Base-by-base conservation (phyloP, 2,888 invertebrate species). In the Cataglyphis livida region DNA sequence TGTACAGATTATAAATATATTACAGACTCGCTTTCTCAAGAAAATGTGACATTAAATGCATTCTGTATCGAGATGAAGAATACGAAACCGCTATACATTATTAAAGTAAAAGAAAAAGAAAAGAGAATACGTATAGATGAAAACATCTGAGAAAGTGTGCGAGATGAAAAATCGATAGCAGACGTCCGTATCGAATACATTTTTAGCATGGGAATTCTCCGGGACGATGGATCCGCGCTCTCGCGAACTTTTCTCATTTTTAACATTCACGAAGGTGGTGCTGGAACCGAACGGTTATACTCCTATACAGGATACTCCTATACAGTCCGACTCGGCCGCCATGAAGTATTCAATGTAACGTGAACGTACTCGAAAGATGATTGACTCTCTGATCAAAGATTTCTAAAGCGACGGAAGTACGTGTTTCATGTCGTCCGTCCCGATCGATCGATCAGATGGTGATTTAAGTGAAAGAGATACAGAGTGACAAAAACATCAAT, bases 321-420 rank as follows among this genome's bases (percentile, higher is more conserved):
- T 57, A 64, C 57, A 38, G 21, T 25, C 59, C 44, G 21, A 44
- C 51, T 59, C 48, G 74, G 51, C n/a, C 48, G 18, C 18, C 35
- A 82, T 82, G 1, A 84, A 84, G 38, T 84, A 84, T 84, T 84
- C 84, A 82, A 35, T 38, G 5, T 54, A 65, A 32, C 66, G 28
- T 35, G 54, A 62, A 75, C 44, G 41, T 59, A 48, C 65, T 61
- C 51, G n/a, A 82, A 73, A n/a, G 61, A 62, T 54, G 84, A 61
- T 48, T 61, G 28, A 25, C 28, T 38, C 28, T 44, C 59, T 18
- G 32, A 18, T 32, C 65, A n/a, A 21, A 35, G 25, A 59, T 70
- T 70, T 79, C 44, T 59, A 70, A 79, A 59, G 71, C 59, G 44
- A 21, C 35, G 25, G 18, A 70, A 28, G 25, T 48, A 70, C 59